Percentiles rank a stretch among this genome's conserved stretches.
Evolutionary conservation across 2,888 invertebrate genomes (phyloP).

Genomic region (Drosophila tanythrix): DNA sequence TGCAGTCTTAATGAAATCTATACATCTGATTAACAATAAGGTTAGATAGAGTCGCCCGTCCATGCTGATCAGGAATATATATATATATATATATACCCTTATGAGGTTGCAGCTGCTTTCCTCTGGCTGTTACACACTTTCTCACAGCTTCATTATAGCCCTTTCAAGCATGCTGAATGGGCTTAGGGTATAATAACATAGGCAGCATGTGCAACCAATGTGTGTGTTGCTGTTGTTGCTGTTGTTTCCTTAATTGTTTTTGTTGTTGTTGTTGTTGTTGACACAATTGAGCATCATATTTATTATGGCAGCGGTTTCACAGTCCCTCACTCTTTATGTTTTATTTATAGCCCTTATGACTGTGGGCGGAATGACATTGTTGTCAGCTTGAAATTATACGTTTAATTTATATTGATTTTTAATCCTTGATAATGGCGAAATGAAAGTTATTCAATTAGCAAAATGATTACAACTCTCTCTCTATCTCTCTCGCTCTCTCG

Average conservation of each 20-base stretch:
- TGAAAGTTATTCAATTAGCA: background rate
- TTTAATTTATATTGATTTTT: background rate
- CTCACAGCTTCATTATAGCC: background rate
- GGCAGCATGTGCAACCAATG: constrained; percentile 44
- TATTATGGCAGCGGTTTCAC: constrained; percentile 51
- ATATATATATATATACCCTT: background rate
- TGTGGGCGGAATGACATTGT: constrained; percentile 1
- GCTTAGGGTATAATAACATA: constrained; percentile 14
- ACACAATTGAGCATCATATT: constrained; percentile 64
- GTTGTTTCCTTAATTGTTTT: constrained; percentile 25
- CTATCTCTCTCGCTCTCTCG: background rate
- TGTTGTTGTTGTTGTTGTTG: constrained; percentile 32
- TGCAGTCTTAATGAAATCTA: background rate
- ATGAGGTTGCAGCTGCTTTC: background rate
- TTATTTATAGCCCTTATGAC: constrained; percentile 6
- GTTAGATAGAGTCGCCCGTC: background rate
- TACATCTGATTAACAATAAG: background rate
- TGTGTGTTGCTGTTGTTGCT: constrained; percentile 36
- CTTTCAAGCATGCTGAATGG: background rate
- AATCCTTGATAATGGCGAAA: background rate
- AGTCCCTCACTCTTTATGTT: constrained; percentile 8
- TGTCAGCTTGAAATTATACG: background rate
- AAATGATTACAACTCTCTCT: background rate
- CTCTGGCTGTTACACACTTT: background rate
- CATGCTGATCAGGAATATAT: background rate